Evolutionary conservation across 2,113 vertebrate genomes (phyloP), one percentile per base, ranked within the genome.

Genomic region (Anguilla japonica): DNA sequence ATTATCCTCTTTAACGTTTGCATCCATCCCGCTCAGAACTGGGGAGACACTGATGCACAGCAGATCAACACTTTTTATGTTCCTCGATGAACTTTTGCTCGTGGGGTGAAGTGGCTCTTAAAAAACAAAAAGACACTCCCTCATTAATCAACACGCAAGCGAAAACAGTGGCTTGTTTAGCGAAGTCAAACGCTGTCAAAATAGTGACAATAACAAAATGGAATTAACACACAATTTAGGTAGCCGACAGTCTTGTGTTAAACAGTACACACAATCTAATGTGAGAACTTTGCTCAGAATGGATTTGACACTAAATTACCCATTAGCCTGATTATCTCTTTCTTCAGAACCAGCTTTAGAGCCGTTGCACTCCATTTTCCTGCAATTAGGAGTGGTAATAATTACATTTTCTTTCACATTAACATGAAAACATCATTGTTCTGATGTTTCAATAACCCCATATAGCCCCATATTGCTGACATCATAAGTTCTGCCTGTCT

Each of bases 221-320:
- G 50, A 86, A 34, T 2, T 29, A 46, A 34, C n/a, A 15, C 83
- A 88, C 85, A 78, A 85, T 87, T 87, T 29, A 60, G 79, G 41
- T 87, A 9, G 53, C 39, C 86, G 1, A 87, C 86, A 80, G 82
- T n/a, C 16, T n/a, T 71, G 26, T 29, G 63, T 71, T 71, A 71
- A 71, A 71, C 63, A 71, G 63, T 26, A 71, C 63, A 26, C 5
- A 71, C 6, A 71, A 71, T 71, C 63, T n/a, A 71, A 71, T 20
- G 60, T 1, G 60, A 63, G 15, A 63, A 18, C 60, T 63, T 63
- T 71, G 63, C 26, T 71, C 63, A 5, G 16, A 75, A 75, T 75
- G 71, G 9, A 13, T 26, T 75, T n/a, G 34, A 2, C n/a, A 2
- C 71, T 75, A 75, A 75, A 34, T 75, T 75, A 34, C 7, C 71